These are phyloP conservation scores for Tursiops truncatus DNA, from an alignment of 2,113 vertebrate species.

Conservation along the genomic window DNA sequence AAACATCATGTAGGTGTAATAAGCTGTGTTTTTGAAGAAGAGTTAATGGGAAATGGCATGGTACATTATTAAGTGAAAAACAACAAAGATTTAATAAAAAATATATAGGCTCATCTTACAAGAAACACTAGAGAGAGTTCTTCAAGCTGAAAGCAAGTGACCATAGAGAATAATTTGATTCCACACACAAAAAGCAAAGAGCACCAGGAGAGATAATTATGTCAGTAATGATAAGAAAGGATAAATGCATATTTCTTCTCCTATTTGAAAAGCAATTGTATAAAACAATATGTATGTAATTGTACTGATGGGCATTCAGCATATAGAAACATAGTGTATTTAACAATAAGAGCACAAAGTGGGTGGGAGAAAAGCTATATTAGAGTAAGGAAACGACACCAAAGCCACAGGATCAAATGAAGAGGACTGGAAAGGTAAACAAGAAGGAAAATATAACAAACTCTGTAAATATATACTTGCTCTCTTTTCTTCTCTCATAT, in stretches of 20 bases:
- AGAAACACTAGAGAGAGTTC: neutral
- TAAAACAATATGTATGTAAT: neutral
- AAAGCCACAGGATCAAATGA: neutral
- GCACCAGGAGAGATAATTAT: neutral
- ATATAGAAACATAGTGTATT: neutral
- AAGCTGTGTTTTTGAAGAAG: neutral
- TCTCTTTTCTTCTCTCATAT: neutral
- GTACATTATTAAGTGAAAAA: neutral
- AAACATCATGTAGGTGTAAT: neutral
- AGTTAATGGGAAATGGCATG: neutral
- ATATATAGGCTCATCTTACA: neutral
- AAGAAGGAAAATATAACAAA: neutral
- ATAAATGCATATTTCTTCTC: conserved; percentile 10
- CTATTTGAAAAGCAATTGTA: conserved; percentile 2
- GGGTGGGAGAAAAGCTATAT: neutral
- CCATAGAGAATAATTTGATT: neutral
- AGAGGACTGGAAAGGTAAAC: neutral
- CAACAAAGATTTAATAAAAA: neutral
- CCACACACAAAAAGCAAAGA: neutral
- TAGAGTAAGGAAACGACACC: neutral
- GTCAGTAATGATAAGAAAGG: neutral
- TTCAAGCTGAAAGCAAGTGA: neutral
- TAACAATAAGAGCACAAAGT: neutral
- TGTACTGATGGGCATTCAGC: neutral
- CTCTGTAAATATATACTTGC: neutral